phyloP scores from a whole-genome alignment of 2,888 invertebrate species.

The Morpho deidamia region DNA sequence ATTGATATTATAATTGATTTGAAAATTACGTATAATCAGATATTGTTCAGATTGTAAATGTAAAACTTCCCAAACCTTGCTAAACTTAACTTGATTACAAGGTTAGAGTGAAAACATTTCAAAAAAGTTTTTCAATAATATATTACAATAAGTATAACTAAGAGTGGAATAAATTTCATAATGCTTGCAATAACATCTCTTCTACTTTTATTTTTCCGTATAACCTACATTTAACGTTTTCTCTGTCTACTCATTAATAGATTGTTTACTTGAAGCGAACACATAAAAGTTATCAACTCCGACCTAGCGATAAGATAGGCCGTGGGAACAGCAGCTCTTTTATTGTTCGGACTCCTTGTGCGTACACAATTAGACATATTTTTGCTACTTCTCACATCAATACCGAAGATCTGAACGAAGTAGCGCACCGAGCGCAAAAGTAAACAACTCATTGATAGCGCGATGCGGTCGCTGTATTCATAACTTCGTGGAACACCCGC shows the following conservation, averaged over 20 bases:
- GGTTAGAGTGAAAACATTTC: too few relatives aligned
- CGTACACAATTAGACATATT: conserved; percentile 2
- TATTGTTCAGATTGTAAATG: too few relatives aligned
- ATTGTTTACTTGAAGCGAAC: not conserved
- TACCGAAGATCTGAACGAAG: not conserved
- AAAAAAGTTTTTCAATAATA: too few relatives aligned
- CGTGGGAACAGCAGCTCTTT: conserved; percentile 20
- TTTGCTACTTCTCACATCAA: not conserved
- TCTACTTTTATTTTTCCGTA: too few relatives aligned
- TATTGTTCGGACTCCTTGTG: conserved; percentile 3
- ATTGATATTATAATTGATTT: too few relatives aligned
- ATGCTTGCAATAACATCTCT: too few relatives aligned
- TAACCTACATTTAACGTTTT: not conserved
- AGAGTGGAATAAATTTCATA: too few relatives aligned
- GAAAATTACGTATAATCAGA: too few relatives aligned
- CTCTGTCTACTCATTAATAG: not conserved
- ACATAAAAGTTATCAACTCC: not conserved
- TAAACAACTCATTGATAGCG: conserved; percentile 8
- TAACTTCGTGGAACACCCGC: conserved; percentile 1
- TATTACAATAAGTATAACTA: too few relatives aligned
- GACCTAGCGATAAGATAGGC: conserved; percentile 22
- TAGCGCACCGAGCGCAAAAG: not conserved
- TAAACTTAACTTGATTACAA: too few relatives aligned
- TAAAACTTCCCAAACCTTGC: too few relatives aligned
- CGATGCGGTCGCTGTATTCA: conserved; percentile 2